Percentiles rank a stretch among this genome's conserved stretches.
Evolutionary conservation across 2,113 vertebrate genomes (phyloP).

Genomic region (Tychaedon coryphoeus): DNA sequence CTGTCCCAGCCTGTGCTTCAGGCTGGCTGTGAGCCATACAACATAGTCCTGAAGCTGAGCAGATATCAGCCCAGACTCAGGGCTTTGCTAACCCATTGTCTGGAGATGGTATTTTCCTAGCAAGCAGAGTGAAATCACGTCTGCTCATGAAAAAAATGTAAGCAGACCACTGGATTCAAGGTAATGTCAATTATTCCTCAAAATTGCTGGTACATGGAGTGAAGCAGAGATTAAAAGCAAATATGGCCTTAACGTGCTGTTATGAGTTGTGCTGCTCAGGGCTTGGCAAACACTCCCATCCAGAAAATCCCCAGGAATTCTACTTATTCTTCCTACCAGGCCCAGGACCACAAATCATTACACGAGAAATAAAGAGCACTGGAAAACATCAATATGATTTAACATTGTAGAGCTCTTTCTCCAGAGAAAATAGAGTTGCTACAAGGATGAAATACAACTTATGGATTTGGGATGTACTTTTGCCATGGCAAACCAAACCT

Average conservation of each 20-base stretch:
- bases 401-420: neutral
- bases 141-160: neutral
- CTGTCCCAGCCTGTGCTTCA: neutral
- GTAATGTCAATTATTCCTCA: neutral
- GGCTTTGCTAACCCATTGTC: neutral
- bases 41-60: neutral
- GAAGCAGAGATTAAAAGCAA: conserved; percentile 16
- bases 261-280: neutral
- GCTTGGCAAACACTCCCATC: neutral
- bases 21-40: neutral
- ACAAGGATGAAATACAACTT: neutral
- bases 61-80: neutral
- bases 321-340: neutral
- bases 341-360: neutral
- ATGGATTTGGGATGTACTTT: neutral
- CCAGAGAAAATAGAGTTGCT: neutral
- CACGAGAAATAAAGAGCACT: neutral
- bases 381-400: neutral
- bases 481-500: neutral
- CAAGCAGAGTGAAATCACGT: neutral
- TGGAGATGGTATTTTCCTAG: neutral
- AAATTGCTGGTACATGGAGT: neutral
- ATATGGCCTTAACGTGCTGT: neutral
- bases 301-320: neutral
- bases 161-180: neutral